These are phyloP conservation scores for Noctuana brunneofusca DNA, from an alignment of 2,888 invertebrate genomes.

Conservation along the genomic window DNA sequence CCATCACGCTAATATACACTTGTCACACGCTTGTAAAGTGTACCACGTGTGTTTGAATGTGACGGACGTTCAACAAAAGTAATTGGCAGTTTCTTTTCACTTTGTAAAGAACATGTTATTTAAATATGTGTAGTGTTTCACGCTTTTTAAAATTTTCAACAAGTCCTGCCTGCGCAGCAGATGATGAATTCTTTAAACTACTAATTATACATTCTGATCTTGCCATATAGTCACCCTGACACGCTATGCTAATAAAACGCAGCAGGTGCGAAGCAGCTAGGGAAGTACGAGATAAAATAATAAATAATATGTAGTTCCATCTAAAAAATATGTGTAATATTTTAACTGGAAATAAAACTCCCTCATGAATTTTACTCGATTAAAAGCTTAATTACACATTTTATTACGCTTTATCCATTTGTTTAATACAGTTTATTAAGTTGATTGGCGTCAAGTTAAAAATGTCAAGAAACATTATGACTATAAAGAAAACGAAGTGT, in stretches of 20 bases:
- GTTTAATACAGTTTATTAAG: background rate
- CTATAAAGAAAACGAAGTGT: too few species aligned
- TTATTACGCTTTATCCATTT: background rate
- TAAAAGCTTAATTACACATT: too few species aligned
- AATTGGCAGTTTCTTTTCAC: background rate
- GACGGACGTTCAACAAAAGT: background rate
- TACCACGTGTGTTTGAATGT: background rate
- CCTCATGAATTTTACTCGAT: too few species aligned
- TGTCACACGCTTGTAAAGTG: background rate
- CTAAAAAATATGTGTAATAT: too few species aligned
- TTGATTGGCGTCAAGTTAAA: background rate
- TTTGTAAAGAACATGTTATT: background rate
- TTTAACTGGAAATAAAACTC: too few species aligned
- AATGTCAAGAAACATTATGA: too few species aligned
- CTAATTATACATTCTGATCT: background rate
- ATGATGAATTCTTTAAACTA: background rate
- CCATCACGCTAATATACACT: too few species aligned
- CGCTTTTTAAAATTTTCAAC: background rate
- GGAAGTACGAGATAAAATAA: background rate
- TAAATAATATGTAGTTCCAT: background rate
- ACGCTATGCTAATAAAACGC: background rate
- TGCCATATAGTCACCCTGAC: background rate
- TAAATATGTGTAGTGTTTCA: background rate
- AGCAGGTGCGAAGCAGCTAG: background rate
- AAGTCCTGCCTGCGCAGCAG: background rate